These are phyloP conservation scores for Leptothorax acervorum DNA, from an alignment of 2,888 invertebrate genomes.

Conservation along the genomic window DNA sequence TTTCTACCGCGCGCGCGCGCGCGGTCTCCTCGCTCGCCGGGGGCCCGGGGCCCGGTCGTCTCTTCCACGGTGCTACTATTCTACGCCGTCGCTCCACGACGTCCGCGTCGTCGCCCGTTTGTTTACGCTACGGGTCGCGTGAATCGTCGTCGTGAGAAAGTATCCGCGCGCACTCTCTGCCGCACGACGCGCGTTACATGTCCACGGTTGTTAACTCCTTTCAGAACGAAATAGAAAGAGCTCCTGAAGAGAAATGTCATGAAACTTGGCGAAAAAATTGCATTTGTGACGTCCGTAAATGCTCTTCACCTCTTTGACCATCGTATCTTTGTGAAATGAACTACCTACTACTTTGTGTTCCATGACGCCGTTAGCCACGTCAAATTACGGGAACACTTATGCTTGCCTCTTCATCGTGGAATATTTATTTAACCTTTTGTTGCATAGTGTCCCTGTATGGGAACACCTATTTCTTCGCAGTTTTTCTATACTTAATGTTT, in stretches of 20 bases:
- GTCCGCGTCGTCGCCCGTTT: conserved; percentile 26
- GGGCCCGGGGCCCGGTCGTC: background rate
- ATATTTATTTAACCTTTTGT: background rate
- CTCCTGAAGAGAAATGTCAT: conserved; percentile 15
- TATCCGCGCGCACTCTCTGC: conserved; percentile 22
- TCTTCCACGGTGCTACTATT: conserved; percentile 41
- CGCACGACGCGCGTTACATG: conserved; percentile 7
- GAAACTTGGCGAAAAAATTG: conserved; percentile 32
- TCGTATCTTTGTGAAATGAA: background rate
- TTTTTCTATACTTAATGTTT: no score
- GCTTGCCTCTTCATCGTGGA: background rate
- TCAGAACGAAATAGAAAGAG: conserved; percentile 27
- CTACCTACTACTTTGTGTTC: background rate
- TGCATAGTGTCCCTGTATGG: no score
- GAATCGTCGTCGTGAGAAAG: conserved; percentile 42
- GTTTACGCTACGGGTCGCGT: conserved; percentile 23
- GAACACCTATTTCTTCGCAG: no score
- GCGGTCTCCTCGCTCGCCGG: background rate
- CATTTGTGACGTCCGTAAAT: conserved; percentile 19
- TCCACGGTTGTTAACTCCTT: conserved; percentile 44
- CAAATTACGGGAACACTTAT: background rate
- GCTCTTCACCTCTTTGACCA: background rate
- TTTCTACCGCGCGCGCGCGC: conserved; percentile 2
- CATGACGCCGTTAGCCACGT: background rate
- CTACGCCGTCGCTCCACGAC: conserved; percentile 34